Evolutionary conservation across 2,888 invertebrate species (phyloP).

Genomic region (Rotaria sp.): DNA sequence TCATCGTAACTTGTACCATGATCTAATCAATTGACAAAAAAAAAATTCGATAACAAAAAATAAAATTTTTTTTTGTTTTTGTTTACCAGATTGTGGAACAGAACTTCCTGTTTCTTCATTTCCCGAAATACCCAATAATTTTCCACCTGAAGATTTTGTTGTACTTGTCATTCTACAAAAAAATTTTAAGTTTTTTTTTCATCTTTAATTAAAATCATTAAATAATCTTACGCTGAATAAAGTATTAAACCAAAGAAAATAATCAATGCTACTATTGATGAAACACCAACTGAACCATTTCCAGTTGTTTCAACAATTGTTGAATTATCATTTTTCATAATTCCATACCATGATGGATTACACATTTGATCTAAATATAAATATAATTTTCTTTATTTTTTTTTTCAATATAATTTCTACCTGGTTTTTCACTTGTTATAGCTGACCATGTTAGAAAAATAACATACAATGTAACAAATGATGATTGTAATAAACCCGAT

Average conservation of each 20-base stretch:
- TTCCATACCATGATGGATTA: slow-evolving; percentile 41
- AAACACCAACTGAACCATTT: not conserved
- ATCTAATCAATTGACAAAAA: not conserved
- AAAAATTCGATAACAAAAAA: not conserved
- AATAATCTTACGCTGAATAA: not conserved
- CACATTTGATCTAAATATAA: slow-evolving; percentile 53
- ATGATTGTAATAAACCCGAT: slow-evolving; percentile 68
- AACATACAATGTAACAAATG: slow-evolving; percentile 85
- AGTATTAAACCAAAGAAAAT: not conserved
- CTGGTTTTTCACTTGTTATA: slow-evolving; percentile 69
- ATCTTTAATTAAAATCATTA: not conserved
- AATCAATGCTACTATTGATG: not conserved
- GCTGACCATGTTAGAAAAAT: slow-evolving; percentile 96
- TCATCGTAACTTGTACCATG: slow-evolving; percentile 73
- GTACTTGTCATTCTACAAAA: not conserved
- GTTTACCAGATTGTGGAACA: not conserved
- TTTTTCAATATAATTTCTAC: not conserved
- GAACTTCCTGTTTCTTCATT: not conserved
- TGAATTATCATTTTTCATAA: not conserved
- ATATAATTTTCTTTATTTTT: not conserved
- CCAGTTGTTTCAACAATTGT: not conserved
- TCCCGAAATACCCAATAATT: not conserved
- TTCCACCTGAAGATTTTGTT: slow-evolving; percentile 15
- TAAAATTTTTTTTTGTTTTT: not conserved
- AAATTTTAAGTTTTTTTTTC: not conserved